Percentiles rank a stretch among this genome's conserved stretches.
These are phyloP conservation scores for Drosophila bipectinata DNA, from an alignment of 1,140 invertebrate species.

Conservation along the genomic window DNA sequence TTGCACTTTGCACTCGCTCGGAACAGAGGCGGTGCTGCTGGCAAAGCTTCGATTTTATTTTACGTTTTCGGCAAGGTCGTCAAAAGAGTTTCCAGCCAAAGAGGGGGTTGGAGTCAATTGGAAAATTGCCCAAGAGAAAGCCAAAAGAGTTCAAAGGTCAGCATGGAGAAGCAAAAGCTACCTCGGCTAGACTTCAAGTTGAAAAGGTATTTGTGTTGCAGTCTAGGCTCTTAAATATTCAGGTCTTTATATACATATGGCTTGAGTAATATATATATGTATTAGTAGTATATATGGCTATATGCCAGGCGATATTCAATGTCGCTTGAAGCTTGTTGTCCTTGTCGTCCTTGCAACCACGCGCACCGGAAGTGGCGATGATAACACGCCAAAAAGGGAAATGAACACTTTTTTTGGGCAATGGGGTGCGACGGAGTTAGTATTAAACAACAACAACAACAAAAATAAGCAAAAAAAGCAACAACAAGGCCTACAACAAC, in stretches of 20 bases:
- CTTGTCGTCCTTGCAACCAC: constrained; percentile 8
- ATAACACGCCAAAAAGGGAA: constrained; percentile 73
- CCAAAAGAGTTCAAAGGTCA: constrained; percentile 3
- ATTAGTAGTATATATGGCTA: neutral
- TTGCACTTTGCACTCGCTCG: constrained; percentile 70
- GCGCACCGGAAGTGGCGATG: constrained; percentile 69
- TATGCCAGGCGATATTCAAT: constrained; percentile 28
- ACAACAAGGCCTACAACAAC: neutral
- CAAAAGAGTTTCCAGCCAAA: neutral
- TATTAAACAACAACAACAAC: constrained; percentile 45
- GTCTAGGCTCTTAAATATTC: constrained; percentile 9
- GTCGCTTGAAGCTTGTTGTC: constrained; percentile 35
- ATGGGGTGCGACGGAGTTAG: constrained; percentile 38
- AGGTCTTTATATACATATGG: neutral
- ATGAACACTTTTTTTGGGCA: constrained; percentile 76
- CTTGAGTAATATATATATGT: neutral
- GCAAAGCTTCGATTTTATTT: constrained; percentile 12
- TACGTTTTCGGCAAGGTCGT: constrained; percentile 21
- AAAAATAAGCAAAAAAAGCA: neutral
- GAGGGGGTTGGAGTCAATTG: neutral
- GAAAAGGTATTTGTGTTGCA: constrained; percentile 9
- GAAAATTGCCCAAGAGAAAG: constrained; percentile 5
- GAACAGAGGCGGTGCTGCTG: constrained; percentile 4
- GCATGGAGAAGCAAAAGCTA: neutral
- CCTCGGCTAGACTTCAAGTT: constrained; percentile 1